Percentiles rank a stretch among this genome's conserved stretches.
These are phyloP conservation scores for Jacana jacana DNA, from an alignment of 2,113 vertebrate species.

Conservation along the genomic window DNA sequence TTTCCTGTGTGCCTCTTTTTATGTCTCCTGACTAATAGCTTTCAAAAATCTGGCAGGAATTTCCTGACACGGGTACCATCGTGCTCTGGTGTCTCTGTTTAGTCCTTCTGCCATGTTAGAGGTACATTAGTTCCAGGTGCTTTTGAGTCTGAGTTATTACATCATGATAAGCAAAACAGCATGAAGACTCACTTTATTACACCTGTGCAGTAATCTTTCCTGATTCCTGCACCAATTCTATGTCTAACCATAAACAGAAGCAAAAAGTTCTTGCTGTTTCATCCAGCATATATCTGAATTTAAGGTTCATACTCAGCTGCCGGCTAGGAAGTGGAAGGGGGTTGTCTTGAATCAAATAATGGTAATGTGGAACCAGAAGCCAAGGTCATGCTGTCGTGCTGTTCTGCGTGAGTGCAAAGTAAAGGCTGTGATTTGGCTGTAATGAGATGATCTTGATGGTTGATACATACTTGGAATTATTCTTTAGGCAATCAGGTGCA, in stretches of 20 bases:
- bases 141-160: background rate
- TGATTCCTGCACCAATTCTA: background rate
- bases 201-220: background rate
- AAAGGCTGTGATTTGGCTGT: background rate
- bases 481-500: conserved; percentile 85
- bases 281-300: background rate
- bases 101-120: background rate
- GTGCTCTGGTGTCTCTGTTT: background rate
- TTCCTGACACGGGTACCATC: background rate
- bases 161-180: background rate
- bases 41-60: background rate
- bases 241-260: background rate
- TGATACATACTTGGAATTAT: background rate
- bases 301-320: background rate
- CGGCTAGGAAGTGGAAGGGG: accelerated
- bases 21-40: background rate
- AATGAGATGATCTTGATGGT: background rate
- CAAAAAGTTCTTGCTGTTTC: background rate
- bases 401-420: background rate
- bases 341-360: background rate
- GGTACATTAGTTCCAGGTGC: background rate
- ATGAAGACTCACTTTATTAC: background rate
- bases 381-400: background rate
- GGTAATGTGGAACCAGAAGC: background rate
- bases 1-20: background rate